Evolutionary conservation across 2,797 vertebrate species (phyloP), one percentile per base, ranked within the genome.

Genomic region (Anableps anableps): DNA sequence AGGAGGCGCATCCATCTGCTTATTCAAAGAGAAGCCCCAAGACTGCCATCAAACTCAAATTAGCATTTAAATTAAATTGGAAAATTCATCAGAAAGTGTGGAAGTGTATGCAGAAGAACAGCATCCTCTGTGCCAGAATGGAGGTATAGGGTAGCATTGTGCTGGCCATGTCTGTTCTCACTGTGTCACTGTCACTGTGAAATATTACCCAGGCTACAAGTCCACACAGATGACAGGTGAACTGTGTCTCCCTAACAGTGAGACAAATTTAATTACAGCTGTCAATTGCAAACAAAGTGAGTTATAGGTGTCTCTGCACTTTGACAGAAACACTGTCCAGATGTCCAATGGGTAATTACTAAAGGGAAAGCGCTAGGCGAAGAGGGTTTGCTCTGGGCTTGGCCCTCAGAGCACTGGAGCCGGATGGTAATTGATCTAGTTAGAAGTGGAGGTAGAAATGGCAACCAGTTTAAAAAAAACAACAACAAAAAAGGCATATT

Each of bases 11-110:
- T 86, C 76, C 79, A 75, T 85, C 68, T 81, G 50, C 43, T 45
- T 45, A 43, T 31, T 72, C 55, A 83, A 58, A 82, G 13, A 74
- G 50, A 84, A 83, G 77, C 47, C 84, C 78, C 79, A 51, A 84
- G 71, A 83, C 86, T 71, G 78, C 76, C 81, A 80, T 87, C 80
- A 83, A 87, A 84, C 62, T 83, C 34, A 79, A 87, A 92, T 91
- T 90, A 90, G 85, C 89, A 90, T 92, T 89, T 91, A 84, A 84
- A 89, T 88, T 53, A 86, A 91, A 87, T 19, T 76, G 76, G 66
- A 79, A 83, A 77, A 78, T 83, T 87, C 83, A 90, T 89, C 74
- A 78, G 72, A 75, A 77, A 48, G 19, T 66, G 34, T 72, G 70
- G 81, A 66, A 50, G 78, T 79, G 87, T 73, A 51, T 34, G 34